Percentiles rank a stretch among this genome's conserved stretches.
phyloP scores from a whole-genome alignment of 1,140 invertebrate genomes.

The Pollicipes pollicipes region DNA sequence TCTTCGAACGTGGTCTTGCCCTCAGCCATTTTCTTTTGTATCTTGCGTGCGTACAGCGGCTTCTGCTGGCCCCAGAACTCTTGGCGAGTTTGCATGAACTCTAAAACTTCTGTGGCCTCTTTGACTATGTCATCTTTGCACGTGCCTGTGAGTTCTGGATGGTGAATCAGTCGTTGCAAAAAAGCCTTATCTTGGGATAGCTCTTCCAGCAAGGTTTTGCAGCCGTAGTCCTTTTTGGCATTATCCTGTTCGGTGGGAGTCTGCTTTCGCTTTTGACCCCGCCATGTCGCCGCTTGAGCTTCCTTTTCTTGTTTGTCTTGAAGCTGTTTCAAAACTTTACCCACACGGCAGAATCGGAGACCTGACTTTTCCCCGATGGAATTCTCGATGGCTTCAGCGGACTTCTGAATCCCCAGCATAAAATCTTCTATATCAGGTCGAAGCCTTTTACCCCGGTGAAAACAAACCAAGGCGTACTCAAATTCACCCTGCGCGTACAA shows the following conservation, averaged over 20 bases:
- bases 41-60: not conserved
- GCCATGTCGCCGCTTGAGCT: not conserved
- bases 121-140: not conserved
- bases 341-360: not conserved
- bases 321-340: not conserved
- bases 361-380: not conserved
- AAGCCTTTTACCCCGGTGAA: not conserved
- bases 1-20: not conserved
- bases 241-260: not conserved
- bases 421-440: not conserved
- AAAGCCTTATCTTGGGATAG: not conserved
- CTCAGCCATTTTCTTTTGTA: not conserved
- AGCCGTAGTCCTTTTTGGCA: not conserved
- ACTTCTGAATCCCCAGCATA: not conserved
- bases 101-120: not conserved
- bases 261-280: not conserved
- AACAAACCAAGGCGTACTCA: not conserved
- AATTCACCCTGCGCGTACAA: not conserved
- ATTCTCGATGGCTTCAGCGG: not conserved
- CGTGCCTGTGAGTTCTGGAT: not conserved
- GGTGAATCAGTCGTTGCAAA: not conserved
- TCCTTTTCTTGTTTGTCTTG: not conserved
- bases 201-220: not conserved
- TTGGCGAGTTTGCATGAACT: not conserved
- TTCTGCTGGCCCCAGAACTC: slow-evolving; percentile 1